Conservation (phyloP, 2,113 vertebrate genomes). For the Epinephelus moara region DNA sequence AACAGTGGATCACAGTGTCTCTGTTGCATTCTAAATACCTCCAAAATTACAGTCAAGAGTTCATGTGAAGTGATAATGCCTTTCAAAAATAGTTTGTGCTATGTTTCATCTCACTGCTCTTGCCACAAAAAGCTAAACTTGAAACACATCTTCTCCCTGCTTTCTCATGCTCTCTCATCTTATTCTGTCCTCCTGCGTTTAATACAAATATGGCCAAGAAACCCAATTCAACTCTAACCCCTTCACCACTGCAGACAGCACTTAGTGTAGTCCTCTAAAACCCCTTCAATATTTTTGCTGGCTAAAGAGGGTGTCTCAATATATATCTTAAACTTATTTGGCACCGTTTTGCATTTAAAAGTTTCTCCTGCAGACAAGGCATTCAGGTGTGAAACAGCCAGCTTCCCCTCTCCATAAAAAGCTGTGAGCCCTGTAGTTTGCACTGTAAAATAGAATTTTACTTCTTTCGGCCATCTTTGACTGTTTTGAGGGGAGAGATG, state of each 20-base stretch:
- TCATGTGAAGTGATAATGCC: constrained; percentile 13
- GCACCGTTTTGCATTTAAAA: not conserved
- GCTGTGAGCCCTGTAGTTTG: not conserved
- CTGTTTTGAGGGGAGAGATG: not conserved
- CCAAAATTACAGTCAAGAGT: constrained; percentile 20
- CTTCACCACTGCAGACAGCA: not conserved
- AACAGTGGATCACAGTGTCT: constrained; percentile 7
- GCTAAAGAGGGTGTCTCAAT: not conserved
- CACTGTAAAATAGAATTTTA: not conserved
- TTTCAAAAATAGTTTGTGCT: constrained; percentile 15
- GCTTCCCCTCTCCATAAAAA: not conserved
- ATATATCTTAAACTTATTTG: not conserved
- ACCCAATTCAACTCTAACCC: not conserved
- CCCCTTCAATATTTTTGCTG: not conserved
- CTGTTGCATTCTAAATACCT: not conserved
- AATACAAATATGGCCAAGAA: not conserved
- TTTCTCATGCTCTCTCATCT: not conserved
- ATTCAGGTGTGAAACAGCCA: not conserved
- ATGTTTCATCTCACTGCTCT: not conserved
- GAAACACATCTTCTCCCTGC: not conserved
- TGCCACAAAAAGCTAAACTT: not conserved
- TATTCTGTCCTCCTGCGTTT: not conserved
- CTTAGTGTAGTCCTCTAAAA: not conserved
- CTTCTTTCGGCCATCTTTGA: not conserved
- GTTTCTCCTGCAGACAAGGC: not conserved